Evolutionary conservation across 2,797 vertebrate genomes (phyloP).

Genomic region (Acrossocheilus wenchowensis): DNA sequence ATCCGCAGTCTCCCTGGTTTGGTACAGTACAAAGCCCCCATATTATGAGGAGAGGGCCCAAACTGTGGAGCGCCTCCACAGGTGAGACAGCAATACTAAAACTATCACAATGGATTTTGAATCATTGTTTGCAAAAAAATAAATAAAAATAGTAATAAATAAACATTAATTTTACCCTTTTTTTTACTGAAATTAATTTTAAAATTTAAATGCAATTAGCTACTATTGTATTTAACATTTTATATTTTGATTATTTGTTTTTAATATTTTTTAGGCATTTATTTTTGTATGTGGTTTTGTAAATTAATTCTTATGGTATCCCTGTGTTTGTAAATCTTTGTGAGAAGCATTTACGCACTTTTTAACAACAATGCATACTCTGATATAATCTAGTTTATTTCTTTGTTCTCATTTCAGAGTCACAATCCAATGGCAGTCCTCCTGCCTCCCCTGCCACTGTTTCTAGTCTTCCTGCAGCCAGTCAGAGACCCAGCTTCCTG

Average conservation of each 20-base stretch:
- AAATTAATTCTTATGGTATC: background rate
- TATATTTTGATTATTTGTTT: background rate
- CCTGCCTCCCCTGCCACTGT: conserved; percentile 62
- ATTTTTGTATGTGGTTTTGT: background rate
- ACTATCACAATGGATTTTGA: background rate
- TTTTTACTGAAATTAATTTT: too few species aligned
- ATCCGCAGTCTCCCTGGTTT: conserved; percentile 80
- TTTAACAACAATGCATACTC: background rate
- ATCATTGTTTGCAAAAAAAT: background rate
- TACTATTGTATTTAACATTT: background rate
- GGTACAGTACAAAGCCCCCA: conserved; percentile 84
- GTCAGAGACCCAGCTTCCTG: conserved; percentile 80
- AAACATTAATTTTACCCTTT: too few species aligned
- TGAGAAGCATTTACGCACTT: background rate
- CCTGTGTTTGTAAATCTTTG: background rate
- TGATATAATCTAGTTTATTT: background rate
- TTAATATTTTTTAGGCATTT: too few species aligned
- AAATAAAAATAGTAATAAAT: too few species aligned
- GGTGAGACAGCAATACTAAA: conserved; percentile 70
- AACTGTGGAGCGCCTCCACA: conserved; percentile 88
- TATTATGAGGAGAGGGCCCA: conserved; percentile 83
- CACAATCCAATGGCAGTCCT: conserved; percentile 69
- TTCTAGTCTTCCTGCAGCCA: conserved; percentile 67
- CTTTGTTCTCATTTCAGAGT: conserved; percentile 64
- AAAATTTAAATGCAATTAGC: too few species aligned